These are phyloP conservation scores for Campylomormyrus numenius DNA, from an alignment of 2,113 vertebrate species.

Conservation along the genomic window DNA sequence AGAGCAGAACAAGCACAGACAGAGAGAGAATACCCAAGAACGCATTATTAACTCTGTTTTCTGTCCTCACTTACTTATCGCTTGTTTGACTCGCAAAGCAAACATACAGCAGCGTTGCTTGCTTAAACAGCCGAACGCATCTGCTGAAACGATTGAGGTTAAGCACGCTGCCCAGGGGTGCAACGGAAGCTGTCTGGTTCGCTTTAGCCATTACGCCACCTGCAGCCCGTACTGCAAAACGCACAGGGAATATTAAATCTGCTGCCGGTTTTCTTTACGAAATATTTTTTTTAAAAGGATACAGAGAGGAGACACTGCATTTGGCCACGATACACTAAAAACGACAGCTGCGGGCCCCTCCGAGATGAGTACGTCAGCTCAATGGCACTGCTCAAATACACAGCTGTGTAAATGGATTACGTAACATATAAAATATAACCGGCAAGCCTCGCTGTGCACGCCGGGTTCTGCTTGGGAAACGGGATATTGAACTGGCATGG, in stretches of 20 bases:
- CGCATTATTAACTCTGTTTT: not conserved
- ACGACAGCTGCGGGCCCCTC: not conserved
- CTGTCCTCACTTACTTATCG: not conserved
- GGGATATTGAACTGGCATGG: not conserved
- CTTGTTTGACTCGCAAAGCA: not conserved
- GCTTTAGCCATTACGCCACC: not conserved
- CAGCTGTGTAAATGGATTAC: slow-evolving; percentile 13
- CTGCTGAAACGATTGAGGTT: not conserved
- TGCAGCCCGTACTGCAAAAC: not conserved
- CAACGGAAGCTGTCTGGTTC: not conserved
- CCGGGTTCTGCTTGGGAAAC: not conserved
- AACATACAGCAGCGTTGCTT: not conserved
- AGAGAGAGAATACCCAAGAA: slow-evolving; percentile 3
- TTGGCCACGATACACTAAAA: not conserved
- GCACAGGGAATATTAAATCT: not conserved
- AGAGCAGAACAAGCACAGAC: slow-evolving; percentile 22
- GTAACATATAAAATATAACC: slow-evolving; percentile 4
- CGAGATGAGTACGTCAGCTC: not conserved
- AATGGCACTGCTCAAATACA: not conserved
- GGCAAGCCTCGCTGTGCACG: not conserved
- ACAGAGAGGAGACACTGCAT: not conserved
- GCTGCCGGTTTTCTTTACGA: not conserved
- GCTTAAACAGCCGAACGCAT: not conserved
- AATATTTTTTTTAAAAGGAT: not conserved
- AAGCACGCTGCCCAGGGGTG: not conserved